Evolutionary conservation across 30 jellyfish, hydroid and myxozoan genomes (phyloP).

Genomic region (Rhopilema esculentum): DNA sequence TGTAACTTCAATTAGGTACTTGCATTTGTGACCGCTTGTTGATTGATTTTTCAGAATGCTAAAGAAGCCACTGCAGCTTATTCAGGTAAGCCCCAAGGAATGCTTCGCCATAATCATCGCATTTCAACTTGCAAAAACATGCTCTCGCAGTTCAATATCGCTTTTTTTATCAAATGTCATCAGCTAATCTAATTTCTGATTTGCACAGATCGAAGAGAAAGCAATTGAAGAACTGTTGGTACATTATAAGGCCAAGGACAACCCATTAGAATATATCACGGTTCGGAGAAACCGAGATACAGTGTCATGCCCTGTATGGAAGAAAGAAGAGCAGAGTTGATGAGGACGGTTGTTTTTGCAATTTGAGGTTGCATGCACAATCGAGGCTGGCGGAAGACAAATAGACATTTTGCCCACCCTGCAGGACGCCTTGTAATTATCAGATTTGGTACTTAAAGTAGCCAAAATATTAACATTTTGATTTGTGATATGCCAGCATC

Average conservation of each 20-base stretch:
- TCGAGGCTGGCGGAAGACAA: too few relatives aligned
- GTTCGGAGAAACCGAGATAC: conserved; percentile 51
- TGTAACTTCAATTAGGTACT: too few relatives aligned
- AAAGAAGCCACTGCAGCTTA: conserved; percentile 67
- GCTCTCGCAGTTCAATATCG: background rate
- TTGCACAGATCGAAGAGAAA: conserved; percentile 71
- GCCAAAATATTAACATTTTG: too few relatives aligned
- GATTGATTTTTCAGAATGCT: conserved; percentile 41
- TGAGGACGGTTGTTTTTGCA: too few relatives aligned
- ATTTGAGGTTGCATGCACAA: background rate
- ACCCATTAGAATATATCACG: conserved; percentile 62
- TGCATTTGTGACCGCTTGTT: too few relatives aligned
- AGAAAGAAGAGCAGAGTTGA: background rate
- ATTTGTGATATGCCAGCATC: too few relatives aligned
- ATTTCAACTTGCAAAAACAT: background rate
- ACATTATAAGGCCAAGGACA: conserved; percentile 72
- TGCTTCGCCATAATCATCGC: background rate
- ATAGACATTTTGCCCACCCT: too few relatives aligned
- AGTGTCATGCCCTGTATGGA: conserved; percentile 67
- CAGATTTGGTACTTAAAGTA: too few relatives aligned
- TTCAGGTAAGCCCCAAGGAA: conserved; percentile 43
- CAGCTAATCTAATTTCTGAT: background rate
- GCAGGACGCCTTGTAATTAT: too few relatives aligned
- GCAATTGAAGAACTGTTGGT: conserved; percentile 74
- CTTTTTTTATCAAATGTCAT: background rate